A percentile compares a stretch with the other conserved stretches of the same genome.
Evolutionary conservation across 2,797 vertebrate genomes (phyloP).

Genomic region (Sebastes goodei): DNA sequence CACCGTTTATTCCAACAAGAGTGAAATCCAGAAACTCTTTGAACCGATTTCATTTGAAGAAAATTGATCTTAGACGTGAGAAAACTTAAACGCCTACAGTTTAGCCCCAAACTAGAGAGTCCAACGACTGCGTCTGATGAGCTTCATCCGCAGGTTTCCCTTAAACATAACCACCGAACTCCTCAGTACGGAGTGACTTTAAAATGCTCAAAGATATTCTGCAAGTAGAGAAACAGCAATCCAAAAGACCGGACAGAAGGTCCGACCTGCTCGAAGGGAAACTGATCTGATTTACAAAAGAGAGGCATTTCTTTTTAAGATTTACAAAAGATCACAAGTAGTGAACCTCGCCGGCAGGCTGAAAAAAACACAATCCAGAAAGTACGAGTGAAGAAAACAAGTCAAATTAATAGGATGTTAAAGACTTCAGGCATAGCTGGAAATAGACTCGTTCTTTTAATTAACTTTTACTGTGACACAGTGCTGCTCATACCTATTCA

Average conservation of each 20-base stretch:
- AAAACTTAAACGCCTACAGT: slow-evolving; percentile 9
- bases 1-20: slow-evolving; percentile 57
- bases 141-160: slow-evolving; percentile 21
- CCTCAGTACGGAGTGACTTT: background rate
- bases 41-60: slow-evolving; percentile 30
- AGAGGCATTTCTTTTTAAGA: slow-evolving; percentile 47
- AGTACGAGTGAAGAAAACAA: slow-evolving; percentile 69
- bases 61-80: slow-evolving; percentile 9
- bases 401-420: slow-evolving; percentile 75
- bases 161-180: slow-evolving; percentile 18
- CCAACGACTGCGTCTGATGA: background rate
- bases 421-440: slow-evolving; percentile 73
- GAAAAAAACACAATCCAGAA: slow-evolving; percentile 45
- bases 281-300: slow-evolving; percentile 34
- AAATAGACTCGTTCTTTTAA: slow-evolving; percentile 72
- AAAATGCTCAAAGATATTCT: slow-evolving; percentile 27
- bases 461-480: slow-evolving; percentile 65
- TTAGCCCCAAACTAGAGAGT: slow-evolving; percentile 35
- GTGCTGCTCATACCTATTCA: slow-evolving; percentile 73
- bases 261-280: slow-evolving; percentile 58
- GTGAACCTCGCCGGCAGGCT: slow-evolving; percentile 48
- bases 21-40: slow-evolving; percentile 32
- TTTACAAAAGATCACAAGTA: slow-evolving; percentile 36
- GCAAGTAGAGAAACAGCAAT: slow-evolving; percentile 2
- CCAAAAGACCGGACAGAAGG: slow-evolving; percentile 37